These are phyloP conservation scores for Pissodes strobi DNA, from an alignment of 1,140 invertebrate genomes.

Conservation along the genomic window DNA sequence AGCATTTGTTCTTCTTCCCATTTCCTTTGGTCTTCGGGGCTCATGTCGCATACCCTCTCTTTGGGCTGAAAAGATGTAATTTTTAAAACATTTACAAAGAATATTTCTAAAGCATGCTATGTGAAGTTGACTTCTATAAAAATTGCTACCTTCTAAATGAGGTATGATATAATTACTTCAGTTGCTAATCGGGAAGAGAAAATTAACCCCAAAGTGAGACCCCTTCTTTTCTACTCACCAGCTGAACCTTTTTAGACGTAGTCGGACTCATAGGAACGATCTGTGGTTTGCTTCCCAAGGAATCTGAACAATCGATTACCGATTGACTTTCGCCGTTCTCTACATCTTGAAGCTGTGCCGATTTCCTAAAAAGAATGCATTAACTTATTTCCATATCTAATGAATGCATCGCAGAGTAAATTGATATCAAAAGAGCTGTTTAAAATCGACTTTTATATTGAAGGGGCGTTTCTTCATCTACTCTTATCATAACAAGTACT, in stretches of 20 bases:
- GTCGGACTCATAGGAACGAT: constrained; percentile 64
- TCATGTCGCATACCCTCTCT: constrained; percentile 92
- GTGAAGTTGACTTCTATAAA: too few relatives aligned
- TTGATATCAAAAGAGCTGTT: too few relatives aligned
- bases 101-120: background rate
- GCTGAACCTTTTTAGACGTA: constrained; percentile 83
- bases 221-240: too few relatives aligned
- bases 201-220: too few relatives aligned
- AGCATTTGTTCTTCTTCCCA: constrained; percentile 93
- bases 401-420: too few relatives aligned
- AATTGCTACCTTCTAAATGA: too few relatives aligned
- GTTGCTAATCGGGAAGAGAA: too few relatives aligned
- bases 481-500: too few relatives aligned
- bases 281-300: constrained; percentile 40
- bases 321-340: constrained; percentile 50
- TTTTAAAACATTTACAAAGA: background rate
- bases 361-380: constrained; percentile 68
- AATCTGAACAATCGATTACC: constrained; percentile 35
- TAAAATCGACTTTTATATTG: too few relatives aligned
- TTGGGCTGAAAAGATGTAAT: constrained; percentile 79
- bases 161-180: too few relatives aligned
- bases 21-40: constrained; percentile 83
- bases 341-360: constrained; percentile 80
- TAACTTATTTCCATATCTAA: too few relatives aligned
- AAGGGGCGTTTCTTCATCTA: too few relatives aligned